phyloP scores from a whole-genome alignment of 2,113 vertebrate genomes.

The Myrmecophaga tridactyla region DNA sequence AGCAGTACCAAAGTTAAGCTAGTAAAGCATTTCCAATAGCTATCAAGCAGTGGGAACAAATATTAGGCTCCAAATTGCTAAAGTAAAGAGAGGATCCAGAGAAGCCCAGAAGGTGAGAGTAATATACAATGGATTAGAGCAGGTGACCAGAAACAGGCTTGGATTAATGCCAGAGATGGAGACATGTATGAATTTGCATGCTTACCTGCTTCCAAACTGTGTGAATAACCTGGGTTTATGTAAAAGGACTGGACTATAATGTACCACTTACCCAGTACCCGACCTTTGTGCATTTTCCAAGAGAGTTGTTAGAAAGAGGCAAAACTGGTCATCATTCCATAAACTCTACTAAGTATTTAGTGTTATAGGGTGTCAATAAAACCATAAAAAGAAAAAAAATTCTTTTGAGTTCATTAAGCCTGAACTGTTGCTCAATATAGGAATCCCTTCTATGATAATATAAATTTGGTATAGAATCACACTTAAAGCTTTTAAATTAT shows the following conservation, averaged over 20 bases:
- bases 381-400: not conserved
- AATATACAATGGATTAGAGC: not conserved
- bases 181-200: not conserved
- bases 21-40: not conserved
- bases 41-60: not conserved
- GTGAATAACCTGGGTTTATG: not conserved
- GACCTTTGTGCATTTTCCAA: not conserved
- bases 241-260: not conserved
- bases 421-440: not conserved
- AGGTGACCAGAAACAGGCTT: not conserved
- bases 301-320: not conserved
- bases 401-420: not conserved
- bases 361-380: not conserved
- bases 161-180: not conserved
- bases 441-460: not conserved
- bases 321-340: not conserved
- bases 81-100: not conserved
- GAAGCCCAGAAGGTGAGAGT: not conserved
- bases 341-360: not conserved
- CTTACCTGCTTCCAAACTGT: not conserved
- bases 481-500: not conserved
- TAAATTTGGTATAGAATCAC: not conserved
- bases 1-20: not conserved
- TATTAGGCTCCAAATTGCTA: not conserved
- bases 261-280: not conserved